phyloP scores from a whole-genome alignment of 2,113 vertebrate genomes.

The Leptodactylus fuscus region DNA sequence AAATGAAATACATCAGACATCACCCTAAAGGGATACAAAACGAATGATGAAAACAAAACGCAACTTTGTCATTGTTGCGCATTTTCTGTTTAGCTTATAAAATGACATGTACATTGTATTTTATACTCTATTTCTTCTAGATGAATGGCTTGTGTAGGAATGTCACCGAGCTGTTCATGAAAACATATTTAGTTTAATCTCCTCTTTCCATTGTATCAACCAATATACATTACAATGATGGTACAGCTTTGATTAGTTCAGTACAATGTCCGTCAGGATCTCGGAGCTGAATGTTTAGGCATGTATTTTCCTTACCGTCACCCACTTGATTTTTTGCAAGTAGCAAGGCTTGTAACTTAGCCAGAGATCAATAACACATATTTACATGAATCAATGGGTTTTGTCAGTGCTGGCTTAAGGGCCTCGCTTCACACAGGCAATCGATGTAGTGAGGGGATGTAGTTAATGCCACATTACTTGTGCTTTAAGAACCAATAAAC shows the following conservation, averaged over 20 bases:
- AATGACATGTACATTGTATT: too few species aligned
- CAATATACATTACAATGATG: neutral
- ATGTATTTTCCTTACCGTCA: neutral
- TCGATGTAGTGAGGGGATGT: neutral
- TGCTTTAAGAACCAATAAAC: conserved; percentile 12
- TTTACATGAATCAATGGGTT: conserved; percentile 23
- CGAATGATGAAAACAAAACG: too few species aligned
- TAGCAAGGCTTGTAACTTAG: neutral
- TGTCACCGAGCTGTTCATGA: too few species aligned
- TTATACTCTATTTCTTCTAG: too few species aligned
- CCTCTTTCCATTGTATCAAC: neutral
- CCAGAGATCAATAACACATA: conserved; percentile 15
- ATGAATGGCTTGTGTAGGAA: too few species aligned
- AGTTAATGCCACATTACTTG: conserved; percentile 25
- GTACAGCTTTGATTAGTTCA: neutral
- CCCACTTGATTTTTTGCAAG: conserved; percentile 2
- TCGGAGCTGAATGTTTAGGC: neutral
- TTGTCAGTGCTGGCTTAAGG: conserved; percentile 21
- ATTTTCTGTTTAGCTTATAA: too few species aligned
- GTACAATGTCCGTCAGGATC: neutral
- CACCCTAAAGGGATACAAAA: too few species aligned
- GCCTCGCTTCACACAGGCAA: conserved; percentile 3
- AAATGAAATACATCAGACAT: too few species aligned
- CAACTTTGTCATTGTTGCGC: too few species aligned
- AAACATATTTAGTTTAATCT: too few species aligned